phyloP scores from a whole-genome alignment of 2,888 invertebrate genomes.

The Hypercompe scribonia region DNA sequence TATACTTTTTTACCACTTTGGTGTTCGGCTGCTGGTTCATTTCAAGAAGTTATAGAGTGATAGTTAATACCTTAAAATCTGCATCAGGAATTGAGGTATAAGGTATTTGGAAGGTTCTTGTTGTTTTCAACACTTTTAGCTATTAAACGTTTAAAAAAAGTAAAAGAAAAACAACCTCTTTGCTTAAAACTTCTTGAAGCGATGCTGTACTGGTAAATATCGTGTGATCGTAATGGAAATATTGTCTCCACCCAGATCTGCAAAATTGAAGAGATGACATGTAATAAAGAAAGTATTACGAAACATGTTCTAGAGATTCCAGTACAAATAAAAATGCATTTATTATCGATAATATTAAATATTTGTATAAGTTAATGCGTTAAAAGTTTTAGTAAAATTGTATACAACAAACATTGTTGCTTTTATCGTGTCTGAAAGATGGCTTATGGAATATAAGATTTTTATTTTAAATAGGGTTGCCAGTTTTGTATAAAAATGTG shows the following conservation, averaged over 20 bases:
- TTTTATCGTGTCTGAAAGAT: neutral
- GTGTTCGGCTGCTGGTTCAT: neutral
- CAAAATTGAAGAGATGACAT: neutral
- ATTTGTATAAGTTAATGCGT: neutral
- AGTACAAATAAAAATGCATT: neutral
- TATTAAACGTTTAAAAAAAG: too few species aligned
- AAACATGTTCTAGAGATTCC: neutral
- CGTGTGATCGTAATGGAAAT: neutral
- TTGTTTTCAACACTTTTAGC: too few species aligned
- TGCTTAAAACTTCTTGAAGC: too few species aligned
- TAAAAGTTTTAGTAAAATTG: conserved; percentile 7
- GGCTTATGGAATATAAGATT: neutral
- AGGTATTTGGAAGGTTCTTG: too few species aligned
- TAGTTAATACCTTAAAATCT: too few species aligned
- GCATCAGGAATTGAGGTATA: too few species aligned
- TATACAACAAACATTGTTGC: conserved; percentile 7
- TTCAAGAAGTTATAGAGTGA: too few species aligned
- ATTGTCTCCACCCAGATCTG: neutral
- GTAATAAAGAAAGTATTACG: neutral
- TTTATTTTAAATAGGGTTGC: conserved; percentile 10
- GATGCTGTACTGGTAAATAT: neutral
- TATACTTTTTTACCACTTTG: neutral
- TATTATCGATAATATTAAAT: conserved; percentile 4
- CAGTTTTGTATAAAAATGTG: neutral
- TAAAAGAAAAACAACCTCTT: too few species aligned